Evolutionary conservation across 2,113 vertebrate species (phyloP), one percentile per base, ranked within the genome.

Genomic region (Tychaedon coryphoeus): DNA sequence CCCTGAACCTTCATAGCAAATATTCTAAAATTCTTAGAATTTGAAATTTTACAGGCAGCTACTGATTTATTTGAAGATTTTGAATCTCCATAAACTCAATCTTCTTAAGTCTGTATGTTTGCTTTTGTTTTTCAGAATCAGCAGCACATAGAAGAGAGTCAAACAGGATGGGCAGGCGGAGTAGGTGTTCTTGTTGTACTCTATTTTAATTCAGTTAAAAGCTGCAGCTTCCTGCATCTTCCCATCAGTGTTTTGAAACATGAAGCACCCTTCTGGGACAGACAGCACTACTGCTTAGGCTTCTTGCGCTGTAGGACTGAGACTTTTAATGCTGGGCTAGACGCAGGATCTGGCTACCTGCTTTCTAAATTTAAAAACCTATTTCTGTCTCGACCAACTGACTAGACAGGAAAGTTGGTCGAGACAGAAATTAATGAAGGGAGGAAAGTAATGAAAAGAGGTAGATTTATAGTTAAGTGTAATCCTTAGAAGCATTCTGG

Each of bases 141-240:
- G 96, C 98, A 98, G 92, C 98, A 98, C 88, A 90, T 98, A 92
- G 99, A 99, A 98, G 98, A 97, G 71, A 99, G 99, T 97, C 97
- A 96, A 96, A 99, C 99, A 28, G 99, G 99, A 97, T 99, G 99
- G 99, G 97, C 99, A 92, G 99, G 99, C 77, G 98, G 98, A 96
- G 99, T 99, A 98, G 97, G 99, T 94, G 95, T 97, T 84, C 89
- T 73, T 79, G 65, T 67, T 95, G 38, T 56, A 38, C 34, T 94
- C 93, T 95, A 1, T 92, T 74, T 85, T 83, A 85, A 81, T 95
- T 97, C 94, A 77, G 61, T 69, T 54, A 87, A 82, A 96, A 69
- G 61, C 56, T 71, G 64, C n/a, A 88, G 23, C 60, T 79, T 80
- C 69, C 76, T 56, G 50, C 73, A 48, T 92, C 65, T 85, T 87